These are phyloP conservation scores for Acomys russatus DNA, from an alignment of 2,797 vertebrate species.

Conservation along the genomic window DNA sequence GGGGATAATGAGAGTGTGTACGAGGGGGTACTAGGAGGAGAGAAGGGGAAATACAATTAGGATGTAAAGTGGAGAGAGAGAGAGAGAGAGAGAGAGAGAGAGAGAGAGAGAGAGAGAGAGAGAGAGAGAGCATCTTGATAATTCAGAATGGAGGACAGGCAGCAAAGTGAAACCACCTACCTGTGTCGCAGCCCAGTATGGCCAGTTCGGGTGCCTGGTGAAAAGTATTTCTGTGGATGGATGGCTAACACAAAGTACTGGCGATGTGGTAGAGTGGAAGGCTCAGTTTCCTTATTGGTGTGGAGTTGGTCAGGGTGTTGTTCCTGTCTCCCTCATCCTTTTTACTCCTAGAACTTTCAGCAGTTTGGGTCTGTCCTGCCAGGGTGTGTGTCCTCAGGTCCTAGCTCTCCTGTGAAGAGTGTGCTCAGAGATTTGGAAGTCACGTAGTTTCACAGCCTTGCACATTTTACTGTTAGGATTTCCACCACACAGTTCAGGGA, in stretches of 20 bases:
- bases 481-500: background rate
- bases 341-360: background rate
- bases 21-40: too few relatives aligned
- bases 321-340: background rate
- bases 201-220: background rate
- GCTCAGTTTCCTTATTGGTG: background rate
- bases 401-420: background rate
- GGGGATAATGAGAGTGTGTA: too few relatives aligned
- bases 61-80: too few relatives aligned
- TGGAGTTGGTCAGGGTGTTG: background rate
- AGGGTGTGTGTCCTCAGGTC: background rate
- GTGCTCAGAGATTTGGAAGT: background rate
- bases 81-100: too few relatives aligned
- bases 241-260: background rate
- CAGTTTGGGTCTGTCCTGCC: background rate
- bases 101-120: too few relatives aligned
- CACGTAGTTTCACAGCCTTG: background rate
- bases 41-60: too few relatives aligned
- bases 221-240: background rate
- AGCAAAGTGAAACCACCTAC: background rate
- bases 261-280: too few relatives aligned
- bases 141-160: background rate
- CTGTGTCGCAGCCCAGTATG: background rate
- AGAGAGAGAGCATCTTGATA: too few relatives aligned
- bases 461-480: background rate